Evolutionary conservation across 2,888 invertebrate species (phyloP), one percentile per base, ranked within the genome.

Genomic region (Lydus trimaculatus): DNA sequence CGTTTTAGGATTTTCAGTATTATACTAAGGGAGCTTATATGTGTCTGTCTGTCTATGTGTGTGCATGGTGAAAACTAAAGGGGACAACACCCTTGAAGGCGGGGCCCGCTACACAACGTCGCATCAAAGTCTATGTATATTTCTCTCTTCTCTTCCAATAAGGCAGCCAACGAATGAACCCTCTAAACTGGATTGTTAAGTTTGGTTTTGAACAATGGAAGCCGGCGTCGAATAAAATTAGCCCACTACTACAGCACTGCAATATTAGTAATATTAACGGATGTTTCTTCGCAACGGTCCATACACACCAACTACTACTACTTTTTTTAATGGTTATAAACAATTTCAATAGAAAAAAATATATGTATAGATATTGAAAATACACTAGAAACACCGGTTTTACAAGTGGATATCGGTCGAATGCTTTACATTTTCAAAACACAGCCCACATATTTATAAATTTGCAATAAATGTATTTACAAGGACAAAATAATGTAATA

Each of bases 21-120:
- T 61, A 64, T 58, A 68, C 64, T 64, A 59, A 65, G 68, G 68
- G 68, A 63, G 39, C 15, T n/a, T n/a, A n/a, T n/a, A n/a, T n/a
- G n/a, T n/a, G n/a, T n/a, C n/a, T n/a, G n/a, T n/a, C 1, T 43
- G 36, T 36, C 1, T 36, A 4, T 36, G 13, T 43, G 43, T 43
- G 65, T 62, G 63, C 58, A 62, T 64, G 68, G 59, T 68, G 64
- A 62, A 65, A 48, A 48, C 48, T 20, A 48, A 48, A 48, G 48
- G 48, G 48, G 48, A 48, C 48, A 60, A 36, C 60, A 60, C 60
- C 60, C 60, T 31, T 36, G 60, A 31, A 60, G 64, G 68, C 64
- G 63, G 67, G 25, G 60, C 36, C n/a, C 63, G 28, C 39, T 39
- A n/a, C 28, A 66, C 64, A 63, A 63, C 61, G 64, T 61, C 67